A percentile compares a stretch with the other conserved stretches of the same genome.
Evolutionary conservation across 2,888 invertebrate species (phyloP).

Genomic region (Arrhopalites spinosus): DNA sequence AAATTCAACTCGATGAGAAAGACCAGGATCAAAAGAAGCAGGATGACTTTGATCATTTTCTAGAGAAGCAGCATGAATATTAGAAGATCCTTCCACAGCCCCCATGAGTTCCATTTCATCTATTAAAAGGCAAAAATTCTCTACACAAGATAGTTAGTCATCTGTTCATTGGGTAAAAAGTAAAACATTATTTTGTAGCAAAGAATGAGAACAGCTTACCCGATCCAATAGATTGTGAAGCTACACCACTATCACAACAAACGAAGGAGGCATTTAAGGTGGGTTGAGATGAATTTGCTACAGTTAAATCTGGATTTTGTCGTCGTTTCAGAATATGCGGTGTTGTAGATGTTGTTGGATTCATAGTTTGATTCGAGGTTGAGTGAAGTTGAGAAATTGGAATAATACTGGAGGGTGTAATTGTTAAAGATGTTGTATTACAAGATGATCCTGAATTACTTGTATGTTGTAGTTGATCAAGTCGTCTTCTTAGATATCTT

Average conservation of each 20-base stretch:
- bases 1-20: background rate
- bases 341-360: background rate
- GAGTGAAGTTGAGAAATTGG: background rate
- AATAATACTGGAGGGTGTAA: background rate
- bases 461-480: slow-evolving; percentile 3
- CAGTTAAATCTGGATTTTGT: background rate
- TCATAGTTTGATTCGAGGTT: background rate
- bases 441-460: background rate
- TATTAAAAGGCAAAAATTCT: slow-evolving; percentile 4
- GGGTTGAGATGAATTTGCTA: background rate
- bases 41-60: background rate
- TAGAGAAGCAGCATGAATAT: background rate
- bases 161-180: background rate
- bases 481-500: background rate
- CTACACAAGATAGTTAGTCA: background rate
- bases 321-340: slow-evolving; percentile 4
- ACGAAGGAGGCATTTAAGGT: background rate
- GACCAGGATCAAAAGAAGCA: background rate
- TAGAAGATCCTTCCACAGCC: background rate
- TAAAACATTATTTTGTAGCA: background rate
- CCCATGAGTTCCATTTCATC: background rate
- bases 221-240: background rate
- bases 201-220: background rate
- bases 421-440: background rate
- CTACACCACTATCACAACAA: background rate